phyloP scores from a whole-genome alignment of 1,140 invertebrate species.

The Sminthurides bifidus region DNA sequence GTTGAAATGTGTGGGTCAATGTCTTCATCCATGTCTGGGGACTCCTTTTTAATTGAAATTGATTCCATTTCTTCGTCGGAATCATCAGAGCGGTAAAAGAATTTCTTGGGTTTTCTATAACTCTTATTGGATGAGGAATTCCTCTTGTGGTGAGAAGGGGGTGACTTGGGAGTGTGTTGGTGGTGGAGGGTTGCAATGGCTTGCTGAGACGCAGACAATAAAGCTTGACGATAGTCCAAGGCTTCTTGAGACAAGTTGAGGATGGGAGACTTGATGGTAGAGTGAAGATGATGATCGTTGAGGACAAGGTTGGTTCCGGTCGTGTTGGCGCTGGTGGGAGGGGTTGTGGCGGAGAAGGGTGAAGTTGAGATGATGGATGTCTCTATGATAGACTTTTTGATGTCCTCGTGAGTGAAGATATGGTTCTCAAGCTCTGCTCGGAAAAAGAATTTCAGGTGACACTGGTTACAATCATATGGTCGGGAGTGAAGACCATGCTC shows the following conservation, averaged over 20 bases:
- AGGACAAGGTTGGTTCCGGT: no score
- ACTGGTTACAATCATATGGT: conserved; percentile 71
- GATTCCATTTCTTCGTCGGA: conserved; percentile 31
- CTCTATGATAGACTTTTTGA: conserved; percentile 15
- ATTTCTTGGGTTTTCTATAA: conserved; percentile 21
- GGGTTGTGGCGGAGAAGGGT: no score
- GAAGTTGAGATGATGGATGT: no score
- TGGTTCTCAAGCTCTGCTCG: conserved; percentile 82
- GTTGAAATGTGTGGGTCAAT: neutral
- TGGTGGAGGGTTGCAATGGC: no score
- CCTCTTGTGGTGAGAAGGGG: no score
- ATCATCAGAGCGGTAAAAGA: conserved; percentile 31
- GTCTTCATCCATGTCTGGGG: conserved; percentile 10
- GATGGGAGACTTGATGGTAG: no score
- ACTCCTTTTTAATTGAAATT: conserved; percentile 14
- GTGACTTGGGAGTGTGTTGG: no score
- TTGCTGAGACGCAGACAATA: no score
- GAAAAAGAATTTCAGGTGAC: conserved; percentile 80
- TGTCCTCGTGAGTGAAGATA: conserved; percentile 42
- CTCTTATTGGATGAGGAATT: conserved; percentile 4
- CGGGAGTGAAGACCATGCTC: conserved; percentile 65
- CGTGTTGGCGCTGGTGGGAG: no score
- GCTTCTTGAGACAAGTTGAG: conserved; percentile 18
- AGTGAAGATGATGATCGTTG: no score
- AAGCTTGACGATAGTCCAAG: neutral